A percentile compares a stretch with the other conserved stretches of the same genome.
Conservation (phyloP, 2,888 invertebrate species). For the Leucoma salicis region DNA sequence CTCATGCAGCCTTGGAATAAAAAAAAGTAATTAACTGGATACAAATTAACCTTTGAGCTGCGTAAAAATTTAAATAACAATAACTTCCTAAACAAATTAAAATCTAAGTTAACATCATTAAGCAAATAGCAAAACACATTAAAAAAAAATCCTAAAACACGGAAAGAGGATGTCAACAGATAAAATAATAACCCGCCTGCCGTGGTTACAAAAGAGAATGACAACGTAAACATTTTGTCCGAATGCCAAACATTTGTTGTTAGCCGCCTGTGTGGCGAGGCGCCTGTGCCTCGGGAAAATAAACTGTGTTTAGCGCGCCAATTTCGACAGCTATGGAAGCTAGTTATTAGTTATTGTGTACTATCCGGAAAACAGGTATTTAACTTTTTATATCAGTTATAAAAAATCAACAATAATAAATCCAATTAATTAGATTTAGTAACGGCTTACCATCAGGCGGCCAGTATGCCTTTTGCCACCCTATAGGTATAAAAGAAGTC, state of each 20-base stretch:
- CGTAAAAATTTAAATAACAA: no score
- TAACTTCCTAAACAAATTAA: no score
- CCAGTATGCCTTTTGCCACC: no score
- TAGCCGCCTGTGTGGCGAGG: slow-evolving; percentile 45
- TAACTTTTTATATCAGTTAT: no score
- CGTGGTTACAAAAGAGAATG: slow-evolving; percentile 33
- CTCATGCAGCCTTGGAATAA: no score
- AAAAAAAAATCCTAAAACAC: background rate
- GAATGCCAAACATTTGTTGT: slow-evolving; percentile 50
- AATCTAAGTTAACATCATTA: background rate
- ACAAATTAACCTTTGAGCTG: no score
- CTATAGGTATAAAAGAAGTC: no score
- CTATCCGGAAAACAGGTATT: no score
- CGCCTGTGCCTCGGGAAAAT: slow-evolving; percentile 42
- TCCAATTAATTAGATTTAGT: no score
- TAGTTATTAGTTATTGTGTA: slow-evolving; percentile 20
- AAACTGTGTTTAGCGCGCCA: slow-evolving; percentile 43
- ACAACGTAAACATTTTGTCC: slow-evolving; percentile 32
- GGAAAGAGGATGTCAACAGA: slow-evolving; percentile 20
- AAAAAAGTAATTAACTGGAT: no score
- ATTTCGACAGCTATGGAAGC: slow-evolving; percentile 34
- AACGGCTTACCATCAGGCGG: no score
- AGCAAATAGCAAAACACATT: background rate
- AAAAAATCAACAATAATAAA: no score
- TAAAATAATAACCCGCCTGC: slow-evolving; percentile 24